Percentiles rank a stretch among this genome's conserved stretches.
Evolutionary conservation across 2,888 invertebrate species (phyloP).

Genomic region (Tetranychus piercei): DNA sequence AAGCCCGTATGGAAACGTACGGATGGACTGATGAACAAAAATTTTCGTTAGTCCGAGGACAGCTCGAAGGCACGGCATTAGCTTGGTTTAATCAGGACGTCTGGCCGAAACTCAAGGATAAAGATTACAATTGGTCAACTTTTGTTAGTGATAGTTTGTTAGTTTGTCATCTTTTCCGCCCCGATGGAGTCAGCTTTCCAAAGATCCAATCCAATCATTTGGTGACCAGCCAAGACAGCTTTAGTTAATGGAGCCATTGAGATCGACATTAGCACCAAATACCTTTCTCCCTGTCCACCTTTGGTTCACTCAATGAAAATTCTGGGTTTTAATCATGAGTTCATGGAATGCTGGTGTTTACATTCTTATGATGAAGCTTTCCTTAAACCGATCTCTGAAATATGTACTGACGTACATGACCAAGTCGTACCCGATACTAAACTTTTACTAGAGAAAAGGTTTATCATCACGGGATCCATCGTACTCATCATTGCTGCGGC

Average conservation of each 20-base stretch:
- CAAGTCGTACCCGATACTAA: neutral
- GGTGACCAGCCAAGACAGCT: neutral
- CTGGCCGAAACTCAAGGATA: too few relatives aligned
- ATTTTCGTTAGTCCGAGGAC: too few relatives aligned
- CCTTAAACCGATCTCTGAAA: neutral
- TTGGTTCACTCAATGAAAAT: neutral
- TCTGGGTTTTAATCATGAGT: neutral
- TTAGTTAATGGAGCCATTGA: neutral
- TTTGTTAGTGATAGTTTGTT: too few relatives aligned
- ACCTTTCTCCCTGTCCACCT: neutral
- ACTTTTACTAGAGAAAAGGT: too few relatives aligned
- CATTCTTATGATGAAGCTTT: neutral
- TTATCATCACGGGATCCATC: too few relatives aligned
- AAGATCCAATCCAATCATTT: neutral
- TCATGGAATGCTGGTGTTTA: neutral
- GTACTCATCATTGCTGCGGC: too few relatives aligned
- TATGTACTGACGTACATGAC: neutral
- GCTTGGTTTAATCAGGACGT: too few relatives aligned
- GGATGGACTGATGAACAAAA: too few relatives aligned
- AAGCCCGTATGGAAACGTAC: too few relatives aligned
- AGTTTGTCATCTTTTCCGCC: neutral
- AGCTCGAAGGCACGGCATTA: too few relatives aligned
- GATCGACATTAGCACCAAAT: neutral
- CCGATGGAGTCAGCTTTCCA: neutral
- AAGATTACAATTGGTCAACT: too few relatives aligned